phyloP scores from a whole-genome alignment of 1,140 invertebrate species.

The Stenopsyche tienmushanensis region DNA sequence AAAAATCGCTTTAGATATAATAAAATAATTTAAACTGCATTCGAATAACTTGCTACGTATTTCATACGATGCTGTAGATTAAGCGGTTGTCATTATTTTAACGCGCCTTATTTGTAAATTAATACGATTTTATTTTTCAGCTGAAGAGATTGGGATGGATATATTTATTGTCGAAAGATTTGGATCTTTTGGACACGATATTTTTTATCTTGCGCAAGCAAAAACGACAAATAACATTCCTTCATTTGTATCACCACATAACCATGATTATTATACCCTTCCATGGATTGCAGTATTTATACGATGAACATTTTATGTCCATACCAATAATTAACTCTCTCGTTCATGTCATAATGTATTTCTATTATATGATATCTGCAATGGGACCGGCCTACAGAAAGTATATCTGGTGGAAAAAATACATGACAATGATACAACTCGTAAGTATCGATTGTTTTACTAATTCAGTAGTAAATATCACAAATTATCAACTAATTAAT shows the following conservation, averaged over 20 bases:
- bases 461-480: no score
- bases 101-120: no score
- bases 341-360: slow-evolving; percentile 79
- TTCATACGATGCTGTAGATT: no score
- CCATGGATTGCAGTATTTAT: slow-evolving; percentile 59
- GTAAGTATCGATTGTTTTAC: no score
- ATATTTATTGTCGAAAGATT: slow-evolving; percentile 59
- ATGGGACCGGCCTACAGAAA: slow-evolving; percentile 79
- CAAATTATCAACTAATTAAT: no score
- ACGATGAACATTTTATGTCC: slow-evolving; percentile 59
- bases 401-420: slow-evolving; percentile 91
- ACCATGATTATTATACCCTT: slow-evolving; percentile 64
- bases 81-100: no score
- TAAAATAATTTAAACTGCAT: no score
- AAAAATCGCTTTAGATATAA: no score
- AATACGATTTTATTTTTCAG: no score
- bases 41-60: no score
- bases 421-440: slow-evolving; percentile 82
- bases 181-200: slow-evolving; percentile 69
- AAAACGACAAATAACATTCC: slow-evolving; percentile 69
- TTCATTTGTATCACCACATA: slow-evolving; percentile 75
- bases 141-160: no score
- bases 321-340: slow-evolving; percentile 68
- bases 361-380: slow-evolving; percentile 79
- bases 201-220: slow-evolving; percentile 85